Percentiles rank a stretch among this genome's conserved stretches.
Evolutionary conservation across 2,888 invertebrate species (phyloP).

Genomic region (Palloptera scutellata): DNA sequence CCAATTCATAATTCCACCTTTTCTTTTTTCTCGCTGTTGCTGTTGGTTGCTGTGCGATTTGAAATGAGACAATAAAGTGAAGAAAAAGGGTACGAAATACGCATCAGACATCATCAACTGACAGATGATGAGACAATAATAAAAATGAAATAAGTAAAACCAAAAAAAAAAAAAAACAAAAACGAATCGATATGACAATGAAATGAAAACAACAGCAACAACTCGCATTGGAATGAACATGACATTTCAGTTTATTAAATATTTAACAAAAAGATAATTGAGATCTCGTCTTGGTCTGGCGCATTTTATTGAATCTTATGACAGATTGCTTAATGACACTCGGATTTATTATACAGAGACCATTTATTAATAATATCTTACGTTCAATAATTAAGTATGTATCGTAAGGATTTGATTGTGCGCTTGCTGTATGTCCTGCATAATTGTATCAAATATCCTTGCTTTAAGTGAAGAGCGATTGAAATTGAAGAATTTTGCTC

Average conservation of each 20-base stretch:
- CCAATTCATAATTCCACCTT: constrained; percentile 56
- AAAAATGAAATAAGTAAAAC: too few species aligned
- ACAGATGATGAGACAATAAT: constrained; percentile 34
- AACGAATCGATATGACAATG: constrained; percentile 34
- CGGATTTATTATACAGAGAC: too few species aligned
- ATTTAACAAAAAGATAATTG: constrained; percentile 29
- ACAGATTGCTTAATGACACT: constrained; percentile 10
- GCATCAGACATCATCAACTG: constrained; percentile 23
- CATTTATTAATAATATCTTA: too few species aligned
- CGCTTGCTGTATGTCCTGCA: too few species aligned
- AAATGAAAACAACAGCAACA: constrained; percentile 30
- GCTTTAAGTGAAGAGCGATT: too few species aligned
- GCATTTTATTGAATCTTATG: constrained; percentile 2
- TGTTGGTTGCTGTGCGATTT: constrained; percentile 20
- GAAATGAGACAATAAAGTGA: constrained; percentile 27
- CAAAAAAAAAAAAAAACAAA: constrained; percentile 23
- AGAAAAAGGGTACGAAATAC: constrained; percentile 32
- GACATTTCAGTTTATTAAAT: constrained; percentile 35
- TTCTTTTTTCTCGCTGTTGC: constrained; percentile 35
- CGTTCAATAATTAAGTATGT: too few species aligned
- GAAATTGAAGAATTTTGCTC: too few species aligned
- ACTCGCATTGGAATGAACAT: constrained; percentile 16
- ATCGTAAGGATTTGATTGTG: too few species aligned
- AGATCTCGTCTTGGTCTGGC: constrained; percentile 25
- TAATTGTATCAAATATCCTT: too few species aligned